Evolutionary conservation across 2,113 vertebrate genomes (phyloP).

Genomic region (Bungarus multicinctus): DNA sequence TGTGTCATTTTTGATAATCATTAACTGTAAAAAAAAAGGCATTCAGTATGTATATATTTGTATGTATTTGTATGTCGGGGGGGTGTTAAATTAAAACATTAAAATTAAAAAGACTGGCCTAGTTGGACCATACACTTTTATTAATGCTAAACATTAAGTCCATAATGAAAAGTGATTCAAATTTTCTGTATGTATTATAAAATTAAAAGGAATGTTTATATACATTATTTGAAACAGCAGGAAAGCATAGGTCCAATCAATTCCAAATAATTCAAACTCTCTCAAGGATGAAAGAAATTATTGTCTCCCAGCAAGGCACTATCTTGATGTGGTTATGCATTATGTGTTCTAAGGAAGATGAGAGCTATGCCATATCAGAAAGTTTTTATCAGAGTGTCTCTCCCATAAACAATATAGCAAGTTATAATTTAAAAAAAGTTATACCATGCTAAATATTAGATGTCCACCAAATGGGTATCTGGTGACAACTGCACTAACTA

Average conservation of each 20-base stretch:
- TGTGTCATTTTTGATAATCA: neutral
- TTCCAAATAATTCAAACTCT: neutral
- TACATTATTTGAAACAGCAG: neutral
- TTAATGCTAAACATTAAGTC: neutral
- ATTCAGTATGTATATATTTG: neutral
- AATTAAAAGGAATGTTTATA: neutral
- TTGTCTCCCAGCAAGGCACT: neutral
- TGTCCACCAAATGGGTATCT: neutral
- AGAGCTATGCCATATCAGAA: neutral
- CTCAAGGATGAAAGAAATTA: neutral
- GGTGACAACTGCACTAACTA: neutral
- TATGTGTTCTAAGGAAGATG: neutral
- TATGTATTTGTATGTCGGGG: neutral
- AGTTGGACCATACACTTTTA: neutral
- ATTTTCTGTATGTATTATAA: neutral
- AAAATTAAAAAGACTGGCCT: neutral
- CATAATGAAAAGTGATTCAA: neutral
- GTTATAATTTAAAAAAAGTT: neutral
- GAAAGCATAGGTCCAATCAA: neutral
- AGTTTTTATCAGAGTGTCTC: neutral
- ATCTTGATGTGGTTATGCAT: neutral
- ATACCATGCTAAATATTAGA: neutral
- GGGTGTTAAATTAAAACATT: neutral
- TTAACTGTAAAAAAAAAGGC: neutral
- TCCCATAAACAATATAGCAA: neutral